Conservation (phyloP, 2,113 vertebrate species). For the Abramis brama region DNA sequence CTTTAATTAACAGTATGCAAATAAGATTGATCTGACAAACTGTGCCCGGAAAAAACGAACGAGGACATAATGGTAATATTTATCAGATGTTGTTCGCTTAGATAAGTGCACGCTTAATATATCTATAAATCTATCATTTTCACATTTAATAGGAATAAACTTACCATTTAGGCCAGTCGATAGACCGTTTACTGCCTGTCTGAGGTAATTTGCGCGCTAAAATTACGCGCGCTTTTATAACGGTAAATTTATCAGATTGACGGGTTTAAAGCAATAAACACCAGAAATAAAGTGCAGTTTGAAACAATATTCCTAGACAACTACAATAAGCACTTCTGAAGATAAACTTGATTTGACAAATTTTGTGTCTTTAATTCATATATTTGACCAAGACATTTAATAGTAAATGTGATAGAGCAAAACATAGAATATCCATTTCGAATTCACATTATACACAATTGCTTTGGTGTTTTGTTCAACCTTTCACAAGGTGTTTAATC, state of each 20-base stretch:
- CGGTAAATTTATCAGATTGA: neutral
- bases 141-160: neutral
- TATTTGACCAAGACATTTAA: neutral
- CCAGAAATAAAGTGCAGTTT: neutral
- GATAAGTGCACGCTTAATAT: neutral
- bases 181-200: neutral
- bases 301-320: neutral
- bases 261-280: neutral
- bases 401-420: neutral
- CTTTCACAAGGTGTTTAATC: neutral
- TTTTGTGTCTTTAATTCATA: neutral
- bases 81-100: neutral
- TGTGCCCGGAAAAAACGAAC: neutral
- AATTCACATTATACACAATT: too few relatives aligned
- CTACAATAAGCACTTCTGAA: neutral
- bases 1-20: conserved; percentile 30
- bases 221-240: conserved; percentile 17
- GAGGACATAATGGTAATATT: neutral
- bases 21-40: conserved; percentile 9
- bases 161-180: neutral
- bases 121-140: too few relatives aligned
- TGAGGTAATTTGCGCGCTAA: neutral
- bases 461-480: neutral
- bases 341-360: neutral
- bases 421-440: neutral